phyloP scores from a whole-genome alignment of 1,140 invertebrate genomes.

The Ruditapes philippinarum region DNA sequence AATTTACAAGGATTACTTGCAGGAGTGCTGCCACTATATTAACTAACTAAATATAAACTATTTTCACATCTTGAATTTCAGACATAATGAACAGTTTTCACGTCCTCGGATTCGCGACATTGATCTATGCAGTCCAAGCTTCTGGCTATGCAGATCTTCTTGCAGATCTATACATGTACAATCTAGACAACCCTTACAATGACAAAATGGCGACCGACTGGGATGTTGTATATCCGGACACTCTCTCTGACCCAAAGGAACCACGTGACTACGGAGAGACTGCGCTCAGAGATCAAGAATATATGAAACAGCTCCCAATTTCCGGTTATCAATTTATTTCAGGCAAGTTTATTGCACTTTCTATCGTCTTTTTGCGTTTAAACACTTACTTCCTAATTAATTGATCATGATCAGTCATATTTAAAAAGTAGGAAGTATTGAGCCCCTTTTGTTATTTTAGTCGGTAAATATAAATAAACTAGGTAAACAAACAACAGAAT shows the following conservation, averaged over 20 bases:
- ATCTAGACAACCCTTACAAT: neutral
- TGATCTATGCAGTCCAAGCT: constrained; percentile 2
- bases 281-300: constrained; percentile 62
- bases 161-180: constrained; percentile 7
- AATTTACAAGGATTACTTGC: no score
- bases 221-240: constrained; percentile 32
- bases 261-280: constrained; percentile 64
- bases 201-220: constrained; percentile 40
- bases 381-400: no score
- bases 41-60: no score
- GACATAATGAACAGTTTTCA: neutral
- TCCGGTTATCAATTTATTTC: constrained; percentile 68
- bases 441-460: no score
- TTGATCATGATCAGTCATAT: no score
- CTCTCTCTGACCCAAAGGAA: constrained; percentile 52
- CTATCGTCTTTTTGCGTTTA: no score
- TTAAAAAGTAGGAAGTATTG: no score
- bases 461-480: no score
- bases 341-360: constrained; percentile 33
- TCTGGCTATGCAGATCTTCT: constrained; percentile 30
- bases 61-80: neutral
- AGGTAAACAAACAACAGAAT: no score
- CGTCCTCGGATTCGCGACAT: neutral
- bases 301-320: constrained; percentile 65
- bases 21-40: no score